A percentile compares a stretch with the other conserved stretches of the same genome.
Conservation (phyloP, 1,140 invertebrate genomes). For the Solen grandis region DNA sequence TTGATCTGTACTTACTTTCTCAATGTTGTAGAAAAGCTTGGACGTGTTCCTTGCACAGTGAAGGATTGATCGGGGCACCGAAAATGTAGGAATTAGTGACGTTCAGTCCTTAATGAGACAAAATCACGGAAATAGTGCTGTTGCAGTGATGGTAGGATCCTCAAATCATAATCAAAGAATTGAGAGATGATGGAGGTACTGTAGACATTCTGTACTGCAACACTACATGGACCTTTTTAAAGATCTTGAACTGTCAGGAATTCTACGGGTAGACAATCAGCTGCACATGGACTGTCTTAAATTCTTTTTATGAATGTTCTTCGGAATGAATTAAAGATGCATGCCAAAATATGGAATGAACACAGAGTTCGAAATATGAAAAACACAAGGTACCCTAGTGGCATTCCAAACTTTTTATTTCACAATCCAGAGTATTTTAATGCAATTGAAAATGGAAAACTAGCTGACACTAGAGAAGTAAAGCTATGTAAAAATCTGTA, state of each 20-base stretch:
- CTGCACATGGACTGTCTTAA: constrained; percentile 15
- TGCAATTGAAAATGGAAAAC: too few species aligned
- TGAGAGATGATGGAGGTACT: constrained; percentile 22
- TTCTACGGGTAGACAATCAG: background rate
- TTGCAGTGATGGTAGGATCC: constrained; percentile 1
- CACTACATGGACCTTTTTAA: constrained; percentile 32
- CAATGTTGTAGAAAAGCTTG: background rate
- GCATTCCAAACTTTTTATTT: background rate
- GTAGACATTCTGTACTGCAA: background rate
- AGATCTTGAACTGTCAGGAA: background rate
- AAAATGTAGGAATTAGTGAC: constrained; percentile 15
- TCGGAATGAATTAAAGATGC: background rate
- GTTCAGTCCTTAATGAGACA: constrained; percentile 4
- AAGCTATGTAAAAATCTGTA: too few species aligned
- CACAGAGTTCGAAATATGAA: background rate
- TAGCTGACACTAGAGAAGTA: too few species aligned
- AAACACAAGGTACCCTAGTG: background rate
- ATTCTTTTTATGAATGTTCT: constrained; percentile 19
- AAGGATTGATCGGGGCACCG: constrained; percentile 34
- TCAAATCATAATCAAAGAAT: constrained; percentile 29
- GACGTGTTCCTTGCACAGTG: background rate
- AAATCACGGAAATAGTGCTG: background rate
- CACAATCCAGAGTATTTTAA: too few species aligned
- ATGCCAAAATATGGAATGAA: constrained; percentile 9
- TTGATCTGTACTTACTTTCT: constrained; percentile 22